A percentile compares a stretch with the other conserved stretches of the same genome.
These are phyloP conservation scores for Platycercus adscitus DNA, from an alignment of 2,113 vertebrate species.

Conservation along the genomic window DNA sequence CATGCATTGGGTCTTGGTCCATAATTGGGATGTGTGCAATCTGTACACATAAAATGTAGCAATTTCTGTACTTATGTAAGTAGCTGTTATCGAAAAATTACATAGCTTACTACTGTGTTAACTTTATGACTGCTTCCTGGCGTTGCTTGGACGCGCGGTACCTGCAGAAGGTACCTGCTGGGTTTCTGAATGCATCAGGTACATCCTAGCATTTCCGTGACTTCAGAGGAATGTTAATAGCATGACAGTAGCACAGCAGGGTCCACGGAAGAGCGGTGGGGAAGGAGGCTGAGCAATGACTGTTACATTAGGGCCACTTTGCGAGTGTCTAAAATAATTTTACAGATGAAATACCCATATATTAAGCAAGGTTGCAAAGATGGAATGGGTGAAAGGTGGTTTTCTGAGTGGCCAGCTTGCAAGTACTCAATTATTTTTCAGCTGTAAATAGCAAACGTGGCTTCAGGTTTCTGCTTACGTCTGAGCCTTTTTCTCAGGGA, in stretches of 20 bases:
- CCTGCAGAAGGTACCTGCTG: conserved; percentile 63
- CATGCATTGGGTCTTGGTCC: conserved; percentile 45
- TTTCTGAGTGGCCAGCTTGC: neutral
- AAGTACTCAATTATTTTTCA: conserved; percentile 7
- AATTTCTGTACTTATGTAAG: conserved; percentile 64
- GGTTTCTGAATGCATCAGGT: conserved; percentile 62
- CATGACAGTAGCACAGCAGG: conserved; percentile 62
- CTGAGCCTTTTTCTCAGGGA: neutral
- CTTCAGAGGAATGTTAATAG: conserved; percentile 57
- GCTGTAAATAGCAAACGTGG: neutral
- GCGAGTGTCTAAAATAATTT: conserved; percentile 39
- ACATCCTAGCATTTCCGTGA: conserved; percentile 27
- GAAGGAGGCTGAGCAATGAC: conserved; percentile 23
- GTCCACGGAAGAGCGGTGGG: neutral
- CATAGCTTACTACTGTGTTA: conserved; percentile 56
- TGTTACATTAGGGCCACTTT: conserved; percentile 46
- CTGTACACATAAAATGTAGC: conserved; percentile 48
- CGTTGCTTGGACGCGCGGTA: conserved; percentile 19
- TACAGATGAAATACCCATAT: conserved; percentile 14
- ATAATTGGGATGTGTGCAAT: conserved; percentile 56
- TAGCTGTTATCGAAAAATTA: conserved; percentile 70
- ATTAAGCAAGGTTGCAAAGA: conserved; percentile 23
- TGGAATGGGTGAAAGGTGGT: neutral
- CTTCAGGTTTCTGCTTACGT: neutral
- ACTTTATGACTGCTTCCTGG: conserved; percentile 54